phyloP scores from a whole-genome alignment of 2,113 vertebrate genomes.

The Leptosomus discolor region DNA sequence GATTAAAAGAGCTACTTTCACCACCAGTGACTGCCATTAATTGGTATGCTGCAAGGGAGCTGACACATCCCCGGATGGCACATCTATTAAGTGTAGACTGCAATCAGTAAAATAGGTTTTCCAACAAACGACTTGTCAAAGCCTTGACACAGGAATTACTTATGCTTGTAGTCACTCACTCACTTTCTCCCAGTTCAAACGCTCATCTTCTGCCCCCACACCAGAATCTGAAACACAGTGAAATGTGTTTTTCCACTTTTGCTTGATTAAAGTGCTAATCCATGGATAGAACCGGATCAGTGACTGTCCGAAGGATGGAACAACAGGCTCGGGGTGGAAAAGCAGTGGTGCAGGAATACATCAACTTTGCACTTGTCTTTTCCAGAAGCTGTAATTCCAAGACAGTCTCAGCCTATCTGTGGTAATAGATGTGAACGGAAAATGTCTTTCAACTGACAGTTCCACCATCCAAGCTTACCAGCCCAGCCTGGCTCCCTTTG shows the following conservation, averaged over 20 bases:
- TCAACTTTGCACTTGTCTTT: not conserved
- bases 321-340: rapidly evolving
- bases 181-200: slow-evolving; percentile 15
- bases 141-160: slow-evolving; percentile 48
- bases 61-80: slow-evolving; percentile 42
- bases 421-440: not conserved
- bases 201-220: not conserved
- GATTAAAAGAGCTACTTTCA: slow-evolving; percentile 58
- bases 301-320: not conserved
- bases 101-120: slow-evolving; percentile 54
- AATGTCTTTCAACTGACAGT: slow-evolving; percentile 10
- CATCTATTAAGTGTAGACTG: slow-evolving; percentile 52
- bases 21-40: slow-evolving; percentile 50
- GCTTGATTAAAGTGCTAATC: not conserved
- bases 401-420: not conserved
- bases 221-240: not conserved
- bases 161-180: slow-evolving; percentile 42
- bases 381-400: not conserved
- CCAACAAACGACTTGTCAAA: slow-evolving; percentile 59
- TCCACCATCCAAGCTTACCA: not conserved
- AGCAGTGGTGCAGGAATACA: not conserved
- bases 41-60: slow-evolving; percentile 42
- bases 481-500: not conserved
- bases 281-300: not conserved
- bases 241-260: not conserved